Percentiles rank a stretch among this genome's conserved stretches.
Conservation (phyloP, 2,797 vertebrate genomes). For the Rhinogobio ventralis region DNA sequence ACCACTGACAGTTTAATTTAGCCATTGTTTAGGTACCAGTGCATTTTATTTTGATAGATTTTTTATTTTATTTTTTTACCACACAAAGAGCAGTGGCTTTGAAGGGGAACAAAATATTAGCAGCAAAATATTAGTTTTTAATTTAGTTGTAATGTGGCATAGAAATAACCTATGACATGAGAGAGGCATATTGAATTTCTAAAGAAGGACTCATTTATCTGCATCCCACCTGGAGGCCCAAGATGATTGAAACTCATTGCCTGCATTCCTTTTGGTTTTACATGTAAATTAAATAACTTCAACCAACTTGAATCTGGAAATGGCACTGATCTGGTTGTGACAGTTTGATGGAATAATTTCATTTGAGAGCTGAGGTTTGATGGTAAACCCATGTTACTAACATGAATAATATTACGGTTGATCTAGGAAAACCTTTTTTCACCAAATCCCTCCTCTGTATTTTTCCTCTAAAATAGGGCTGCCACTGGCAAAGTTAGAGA, state of each 20-base stretch:
- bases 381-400: neutral
- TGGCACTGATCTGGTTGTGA: neutral
- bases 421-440: neutral
- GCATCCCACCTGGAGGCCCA: neutral
- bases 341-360: neutral
- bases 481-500: slow-evolving; percentile 7
- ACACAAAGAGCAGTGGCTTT: neutral
- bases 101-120: neutral
- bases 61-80: neutral
- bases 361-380: neutral
- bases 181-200: neutral
- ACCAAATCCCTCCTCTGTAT: neutral
- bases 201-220: neutral
- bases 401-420: neutral
- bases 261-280: neutral
- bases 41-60: neutral
- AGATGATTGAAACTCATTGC: neutral
- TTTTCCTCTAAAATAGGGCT: slow-evolving; percentile 11
- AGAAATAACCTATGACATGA: neutral
- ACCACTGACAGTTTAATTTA: slow-evolving; percentile 31
- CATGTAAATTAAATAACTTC: slow-evolving; percentile 11
- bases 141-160: neutral
- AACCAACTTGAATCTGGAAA: neutral
- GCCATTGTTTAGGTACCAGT: neutral
- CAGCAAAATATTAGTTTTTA: neutral